A percentile compares a stretch with the other conserved stretches of the same genome.
phyloP scores from a whole-genome alignment of 2,113 vertebrate genomes.

The Acinonyx jubatus region DNA sequence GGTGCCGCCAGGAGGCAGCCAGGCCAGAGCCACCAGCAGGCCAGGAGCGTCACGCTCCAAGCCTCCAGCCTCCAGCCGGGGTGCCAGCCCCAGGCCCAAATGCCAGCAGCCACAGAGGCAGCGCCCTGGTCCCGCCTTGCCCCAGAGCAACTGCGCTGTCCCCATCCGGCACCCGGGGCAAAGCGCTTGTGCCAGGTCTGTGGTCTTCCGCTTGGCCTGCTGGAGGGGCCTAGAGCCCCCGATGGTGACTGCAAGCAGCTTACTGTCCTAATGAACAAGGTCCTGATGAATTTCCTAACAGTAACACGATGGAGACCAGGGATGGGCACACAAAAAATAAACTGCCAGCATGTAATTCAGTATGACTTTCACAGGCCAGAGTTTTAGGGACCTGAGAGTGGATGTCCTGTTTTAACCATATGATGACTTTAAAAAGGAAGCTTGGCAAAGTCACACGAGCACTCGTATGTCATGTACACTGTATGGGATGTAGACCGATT shows the following conservation, averaged over 20 bases:
- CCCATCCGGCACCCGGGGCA: not conserved
- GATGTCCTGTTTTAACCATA: not conserved
- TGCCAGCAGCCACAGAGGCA: not conserved
- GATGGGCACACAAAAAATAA: not conserved
- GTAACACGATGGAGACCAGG: not conserved
- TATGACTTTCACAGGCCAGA: not conserved
- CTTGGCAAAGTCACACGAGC: not conserved
- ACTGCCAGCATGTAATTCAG: not conserved
- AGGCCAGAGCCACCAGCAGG: not conserved
- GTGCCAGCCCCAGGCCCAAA: not conserved
- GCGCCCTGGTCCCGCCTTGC: not conserved
- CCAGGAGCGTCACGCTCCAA: not conserved
- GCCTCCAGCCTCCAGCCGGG: not conserved
- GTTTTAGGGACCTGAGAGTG: not conserved
- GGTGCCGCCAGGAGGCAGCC: too few species aligned
- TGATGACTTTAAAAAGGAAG: not conserved
- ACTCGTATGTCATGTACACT: not conserved
- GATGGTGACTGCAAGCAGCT: not conserved
- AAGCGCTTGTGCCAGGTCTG: not conserved
- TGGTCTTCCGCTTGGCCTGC: not conserved
- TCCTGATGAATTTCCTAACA: not conserved
- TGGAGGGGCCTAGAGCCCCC: not conserved
- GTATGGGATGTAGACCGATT: too few species aligned
- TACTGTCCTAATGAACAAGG: not conserved
- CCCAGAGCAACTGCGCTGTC: not conserved